Percentiles rank a stretch among this genome's conserved stretches.
Evolutionary conservation across 2,113 vertebrate genomes (phyloP).

Genomic region (Paraplagusia blochii): DNA sequence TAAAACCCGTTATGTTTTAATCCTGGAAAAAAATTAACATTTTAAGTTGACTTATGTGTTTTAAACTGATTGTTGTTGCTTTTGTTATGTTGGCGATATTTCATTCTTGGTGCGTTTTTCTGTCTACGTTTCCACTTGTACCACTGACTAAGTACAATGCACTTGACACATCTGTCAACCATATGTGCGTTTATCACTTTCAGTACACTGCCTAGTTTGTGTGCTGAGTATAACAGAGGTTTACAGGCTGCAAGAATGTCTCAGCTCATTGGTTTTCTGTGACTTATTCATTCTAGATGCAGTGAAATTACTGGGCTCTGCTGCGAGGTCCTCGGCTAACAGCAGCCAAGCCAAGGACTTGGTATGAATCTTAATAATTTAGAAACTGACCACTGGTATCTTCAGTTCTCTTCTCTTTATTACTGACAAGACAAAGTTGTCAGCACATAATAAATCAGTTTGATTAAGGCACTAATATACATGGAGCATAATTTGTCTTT

Average conservation of each 20-base stretch:
- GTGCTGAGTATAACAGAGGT: constrained; percentile 58
- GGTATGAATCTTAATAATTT: too few relatives aligned
- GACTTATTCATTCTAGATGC: constrained; percentile 21
- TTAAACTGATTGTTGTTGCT: neutral
- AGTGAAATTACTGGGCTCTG: constrained; percentile 9
- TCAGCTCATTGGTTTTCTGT: constrained; percentile 61
- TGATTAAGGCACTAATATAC: too few relatives aligned
- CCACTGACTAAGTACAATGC: neutral
- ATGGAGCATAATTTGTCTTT: too few relatives aligned
- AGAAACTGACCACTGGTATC: too few relatives aligned
- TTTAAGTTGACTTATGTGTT: neutral
- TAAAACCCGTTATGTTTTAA: neutral
- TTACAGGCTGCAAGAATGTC: constrained; percentile 70
- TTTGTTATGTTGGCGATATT: neutral
- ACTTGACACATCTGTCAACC: constrained; percentile 50
- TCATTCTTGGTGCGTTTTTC: neutral
- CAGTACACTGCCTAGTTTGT: constrained; percentile 31
- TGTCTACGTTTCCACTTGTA: neutral
- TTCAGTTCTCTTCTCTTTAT: too few relatives aligned
- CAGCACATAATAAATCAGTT: too few relatives aligned
- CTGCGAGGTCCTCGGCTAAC: constrained; percentile 11
- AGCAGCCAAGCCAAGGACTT: neutral
- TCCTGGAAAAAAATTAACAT: neutral
- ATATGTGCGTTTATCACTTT: constrained; percentile 23
- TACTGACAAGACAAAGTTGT: too few relatives aligned